These are phyloP conservation scores for Temnothorax nylanderi DNA, from an alignment of 1,140 invertebrate species.

Conservation along the genomic window DNA sequence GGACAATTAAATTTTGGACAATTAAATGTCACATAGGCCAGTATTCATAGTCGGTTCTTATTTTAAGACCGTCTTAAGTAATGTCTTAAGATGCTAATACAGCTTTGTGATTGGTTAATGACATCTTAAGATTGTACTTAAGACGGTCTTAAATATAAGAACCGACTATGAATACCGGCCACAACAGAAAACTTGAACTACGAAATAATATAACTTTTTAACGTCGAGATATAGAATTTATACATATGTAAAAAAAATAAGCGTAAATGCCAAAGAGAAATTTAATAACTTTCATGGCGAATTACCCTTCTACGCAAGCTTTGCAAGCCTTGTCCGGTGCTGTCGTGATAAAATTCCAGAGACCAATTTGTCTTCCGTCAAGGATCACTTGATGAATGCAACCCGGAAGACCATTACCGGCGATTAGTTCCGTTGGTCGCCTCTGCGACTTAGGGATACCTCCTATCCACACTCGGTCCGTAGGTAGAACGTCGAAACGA, in stretches of 20 bases:
- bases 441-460: slow-evolving; percentile 86
- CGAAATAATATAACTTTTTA: not conserved
- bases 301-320: slow-evolving; percentile 91
- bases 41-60: no score
- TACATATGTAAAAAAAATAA: not conserved
- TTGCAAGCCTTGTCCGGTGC: slow-evolving; percentile 89
- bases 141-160: no score
- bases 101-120: no score
- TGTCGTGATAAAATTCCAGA: slow-evolving; percentile 94
- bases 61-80: no score
- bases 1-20: not conserved
- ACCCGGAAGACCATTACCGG: slow-evolving; percentile 87
- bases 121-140: no score
- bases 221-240: not conserved
- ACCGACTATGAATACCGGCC: no score
- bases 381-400: slow-evolving; percentile 93
- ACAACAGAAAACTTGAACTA: not conserved
- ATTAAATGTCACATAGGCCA: not conserved
- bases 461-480: slow-evolving; percentile 87
- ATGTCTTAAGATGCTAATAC: no score
- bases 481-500: slow-evolving; percentile 85
- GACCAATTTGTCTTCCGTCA: slow-evolving; percentile 92
- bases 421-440: slow-evolving; percentile 83
- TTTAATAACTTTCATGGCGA: not conserved
- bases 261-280: not conserved